These are phyloP conservation scores for Eonycteris spelaea DNA, from an alignment of 2,113 vertebrate genomes.

Conservation along the genomic window DNA sequence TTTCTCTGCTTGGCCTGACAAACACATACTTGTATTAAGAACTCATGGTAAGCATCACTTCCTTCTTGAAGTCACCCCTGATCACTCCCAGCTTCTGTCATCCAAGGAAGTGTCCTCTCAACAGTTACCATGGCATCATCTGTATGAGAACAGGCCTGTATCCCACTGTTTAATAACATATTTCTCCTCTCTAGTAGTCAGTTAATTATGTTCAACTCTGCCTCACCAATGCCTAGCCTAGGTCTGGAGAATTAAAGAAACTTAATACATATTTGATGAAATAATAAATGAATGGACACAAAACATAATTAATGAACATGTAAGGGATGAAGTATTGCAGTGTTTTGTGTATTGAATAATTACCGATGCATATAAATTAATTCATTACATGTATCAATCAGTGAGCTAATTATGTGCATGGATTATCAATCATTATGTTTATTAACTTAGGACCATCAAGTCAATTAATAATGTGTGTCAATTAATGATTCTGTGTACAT, in stretches of 20 bases:
- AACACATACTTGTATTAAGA: neutral
- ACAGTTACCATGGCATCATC: neutral
- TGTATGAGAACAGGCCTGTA: neutral
- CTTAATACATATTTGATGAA: neutral
- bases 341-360: neutral
- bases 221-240: neutral
- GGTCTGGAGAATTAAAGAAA: neutral
- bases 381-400: neutral
- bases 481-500: neutral
- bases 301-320: neutral
- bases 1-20: neutral
- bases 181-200: neutral
- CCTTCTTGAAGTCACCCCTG: neutral
- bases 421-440: neutral
- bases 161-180: neutral
- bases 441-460: neutral
- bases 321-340: neutral
- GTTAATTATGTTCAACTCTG: neutral
- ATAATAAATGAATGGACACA: neutral
- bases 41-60: neutral
- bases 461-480: neutral
- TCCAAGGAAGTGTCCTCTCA: neutral
- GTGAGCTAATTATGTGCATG: neutral
- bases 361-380: neutral
- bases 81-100: neutral